Base-by-base conservation (phyloP, 1,140 invertebrate species). In the Forficula auricularia region DNA sequence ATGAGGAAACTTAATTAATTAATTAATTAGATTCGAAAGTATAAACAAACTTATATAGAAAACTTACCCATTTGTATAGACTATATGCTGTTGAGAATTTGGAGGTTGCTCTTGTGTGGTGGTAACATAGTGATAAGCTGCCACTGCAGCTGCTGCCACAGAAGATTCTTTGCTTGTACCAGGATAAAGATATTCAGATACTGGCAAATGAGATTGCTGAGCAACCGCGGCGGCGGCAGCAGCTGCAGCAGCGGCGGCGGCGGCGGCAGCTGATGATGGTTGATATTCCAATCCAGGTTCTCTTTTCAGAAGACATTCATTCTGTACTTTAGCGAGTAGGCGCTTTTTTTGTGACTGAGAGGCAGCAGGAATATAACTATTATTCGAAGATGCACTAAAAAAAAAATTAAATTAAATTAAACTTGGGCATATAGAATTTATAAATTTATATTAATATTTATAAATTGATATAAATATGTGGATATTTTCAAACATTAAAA, bases 311-410 rank as follows among this genome's bases (percentile, higher is more conserved):
- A 73, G 73, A 53, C 80, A 84, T 56, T 88, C 85, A 22, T 79
- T 82, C 59, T 90, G 86, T 12, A 82, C 82, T 61, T 81, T 82
- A 14, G 84, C 83, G 50, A 90, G 58, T 34, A 90, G 64, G 32
- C 87, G 72, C 59, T 90, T 91, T 68, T 90, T 90, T 60, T 85
- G 81, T 10, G 84, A 81, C 51, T 76, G 78, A n/a, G 71, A 62
- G 13, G 51, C 49, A 10, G 13, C 39, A 6, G 22, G 22, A 27
- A 27, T 27, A 27, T 27, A 27, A 27, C 22, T 27, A n/a, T 19
- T 14, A 8, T n/a, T 31, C 3, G 27, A 52, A 32, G 35, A 38
- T 38, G 40, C 39, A 46, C 22, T 27, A 10, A 27, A 27, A 27
- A 27, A 27, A 27, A 27, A 27, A 27, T 6, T 27, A 27, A 27